Conservation (phyloP, 2,797 vertebrate species). For the Allobates femoralis region DNA sequence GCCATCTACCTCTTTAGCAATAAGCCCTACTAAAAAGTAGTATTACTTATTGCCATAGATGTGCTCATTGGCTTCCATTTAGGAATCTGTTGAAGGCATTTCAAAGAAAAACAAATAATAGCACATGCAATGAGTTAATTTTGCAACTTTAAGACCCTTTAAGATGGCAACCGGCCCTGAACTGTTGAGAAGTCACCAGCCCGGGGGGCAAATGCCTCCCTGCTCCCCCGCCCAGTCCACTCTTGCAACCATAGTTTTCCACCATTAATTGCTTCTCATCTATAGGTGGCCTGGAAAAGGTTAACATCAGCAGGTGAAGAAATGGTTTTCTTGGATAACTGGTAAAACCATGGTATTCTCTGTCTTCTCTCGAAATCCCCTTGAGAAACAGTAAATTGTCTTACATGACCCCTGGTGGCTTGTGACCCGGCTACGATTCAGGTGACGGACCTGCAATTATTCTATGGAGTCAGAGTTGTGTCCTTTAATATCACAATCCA, state of each 20-base stretch:
- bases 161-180: no score
- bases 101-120: no score
- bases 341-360: not conserved
- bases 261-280: not conserved
- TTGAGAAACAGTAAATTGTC: constrained; percentile 26
- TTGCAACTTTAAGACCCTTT: no score
- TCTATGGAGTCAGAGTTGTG: not conserved
- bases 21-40: no score
- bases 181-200: no score
- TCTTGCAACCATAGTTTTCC: not conserved
- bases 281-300: not conserved
- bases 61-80: no score
- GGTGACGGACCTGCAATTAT: constrained; percentile 19
- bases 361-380: not conserved
- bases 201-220: no score
- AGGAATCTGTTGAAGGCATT: no score
- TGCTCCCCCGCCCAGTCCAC: no score
- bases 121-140: no score
- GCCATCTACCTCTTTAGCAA: no score
- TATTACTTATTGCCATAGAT: no score
- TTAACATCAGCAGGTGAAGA: not conserved
- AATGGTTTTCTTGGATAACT: not conserved
- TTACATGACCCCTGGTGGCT: not conserved
- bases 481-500: not conserved
- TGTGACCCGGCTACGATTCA: constrained; percentile 6